Percentiles rank a stretch among this genome's conserved stretches.
phyloP scores from a whole-genome alignment of 2,113 vertebrate genomes.

The Neogobius melanostomus region DNA sequence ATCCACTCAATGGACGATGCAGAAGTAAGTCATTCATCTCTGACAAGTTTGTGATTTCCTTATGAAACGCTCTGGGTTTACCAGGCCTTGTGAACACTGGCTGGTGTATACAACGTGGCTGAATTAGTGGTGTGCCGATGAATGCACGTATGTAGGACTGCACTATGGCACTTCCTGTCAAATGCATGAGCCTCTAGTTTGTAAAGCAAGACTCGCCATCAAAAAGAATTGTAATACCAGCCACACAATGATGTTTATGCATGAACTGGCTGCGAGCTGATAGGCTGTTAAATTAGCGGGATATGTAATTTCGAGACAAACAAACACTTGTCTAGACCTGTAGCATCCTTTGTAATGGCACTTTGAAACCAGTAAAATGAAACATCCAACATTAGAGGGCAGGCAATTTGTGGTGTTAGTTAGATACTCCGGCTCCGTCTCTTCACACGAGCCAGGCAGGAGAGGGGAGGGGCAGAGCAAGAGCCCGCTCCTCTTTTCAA shows the following conservation, averaged over 20 bases:
- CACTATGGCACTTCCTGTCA: neutral
- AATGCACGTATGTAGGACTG: neutral
- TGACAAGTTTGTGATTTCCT: no score
- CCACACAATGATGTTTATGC: constrained; percentile 41
- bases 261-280: constrained; percentile 35
- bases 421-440: constrained; percentile 53
- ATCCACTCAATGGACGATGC: neutral
- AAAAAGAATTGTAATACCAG: constrained; percentile 34
- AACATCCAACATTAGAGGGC: constrained; percentile 57
- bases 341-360: constrained; percentile 50
- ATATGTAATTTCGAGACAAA: constrained; percentile 63
- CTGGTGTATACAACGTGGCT: no score
- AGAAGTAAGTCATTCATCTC: no score
- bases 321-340: constrained; percentile 63
- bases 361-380: constrained; percentile 42
- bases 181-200: neutral
- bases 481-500: constrained; percentile 86
- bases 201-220: neutral
- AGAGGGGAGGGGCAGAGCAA: constrained; percentile 49
- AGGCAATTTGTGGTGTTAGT: constrained; percentile 63
- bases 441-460: constrained; percentile 65
- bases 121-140: neutral
- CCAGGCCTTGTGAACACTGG: no score
- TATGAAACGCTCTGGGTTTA: no score
- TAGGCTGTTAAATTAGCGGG: constrained; percentile 61